Evolutionary conservation across 2,888 invertebrate genomes (phyloP), one percentile per base, ranked within the genome.

Genomic region (Tolmerus cingulatus): DNA sequence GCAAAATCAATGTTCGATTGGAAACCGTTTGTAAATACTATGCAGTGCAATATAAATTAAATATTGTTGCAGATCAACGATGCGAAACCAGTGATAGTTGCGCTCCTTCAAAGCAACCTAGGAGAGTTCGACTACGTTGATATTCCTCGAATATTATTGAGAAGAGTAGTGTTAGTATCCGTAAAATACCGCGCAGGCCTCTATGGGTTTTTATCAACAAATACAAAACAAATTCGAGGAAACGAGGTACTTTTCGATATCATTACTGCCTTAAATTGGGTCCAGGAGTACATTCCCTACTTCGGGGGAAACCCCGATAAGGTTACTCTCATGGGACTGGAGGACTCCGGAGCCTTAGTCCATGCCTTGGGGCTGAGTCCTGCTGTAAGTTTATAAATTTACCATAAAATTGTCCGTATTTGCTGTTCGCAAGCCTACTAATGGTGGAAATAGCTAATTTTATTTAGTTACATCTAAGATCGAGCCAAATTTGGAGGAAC

Each of bases 291-390:
- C n/a, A 84, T 84, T 66, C 30, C 37, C 2, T 40, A 84, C 40
- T 84, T 84, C 8, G 84, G 84, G 23, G 84, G 84, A 5, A 43
- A 84, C 40, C 34, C 57, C n/a, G 84, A 84, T 0, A 84, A 27
- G 5, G 40, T 84, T 2, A 84, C 84, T 19, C 34, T 84, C 5
- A 84, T 84, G 84, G 84, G 84, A 0, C 74, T 84, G 5, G 84
- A 84, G 37, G 84, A 84, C n/a, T 84, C 84, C n/a, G 84, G 84
- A 40, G 84, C 84, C 23, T 23, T 84, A 23, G 84, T 84, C 1
- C 91, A 91, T 0, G 40, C 66, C 23, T 66, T 84, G 66, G 57
- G 66, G 19, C 12, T 84, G 9, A 84, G 84, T 66, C 84, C 84
- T 23, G 23, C 2, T n/a, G 84, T 84, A 37, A 66, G 34, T 37